These are phyloP conservation scores for Halichoeres trimaculatus DNA, from an alignment of 2,113 vertebrate species.

Conservation along the genomic window DNA sequence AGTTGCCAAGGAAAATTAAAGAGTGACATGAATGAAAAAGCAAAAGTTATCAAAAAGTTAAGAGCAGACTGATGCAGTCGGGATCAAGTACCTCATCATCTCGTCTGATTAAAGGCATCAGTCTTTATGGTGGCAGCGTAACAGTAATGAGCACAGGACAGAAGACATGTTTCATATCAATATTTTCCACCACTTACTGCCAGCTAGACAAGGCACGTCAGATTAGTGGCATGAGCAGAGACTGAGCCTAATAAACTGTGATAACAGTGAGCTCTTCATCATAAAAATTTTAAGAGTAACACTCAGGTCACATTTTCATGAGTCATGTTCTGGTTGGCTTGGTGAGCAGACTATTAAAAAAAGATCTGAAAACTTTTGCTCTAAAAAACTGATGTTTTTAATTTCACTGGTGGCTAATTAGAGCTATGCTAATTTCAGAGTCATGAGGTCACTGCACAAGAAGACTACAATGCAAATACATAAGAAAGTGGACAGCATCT, in stretches of 20 bases:
- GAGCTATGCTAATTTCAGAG: not conserved
- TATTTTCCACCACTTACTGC: constrained; percentile 57
- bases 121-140: constrained; percentile 42
- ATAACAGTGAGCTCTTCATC: not conserved
- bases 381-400: not conserved
- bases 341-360: not conserved
- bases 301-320: not conserved
- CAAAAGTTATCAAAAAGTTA: constrained; percentile 17
- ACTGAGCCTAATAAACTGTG: not conserved
- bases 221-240: constrained; percentile 29
- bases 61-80: constrained; percentile 25
- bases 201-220: constrained; percentile 57
- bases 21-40: not conserved
- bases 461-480: too few relatives aligned
- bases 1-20: too few relatives aligned
- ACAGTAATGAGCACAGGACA: constrained; percentile 59
- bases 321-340: constrained; percentile 2
- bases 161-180: constrained; percentile 70
- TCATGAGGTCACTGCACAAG: not conserved
- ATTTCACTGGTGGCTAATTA: not conserved
- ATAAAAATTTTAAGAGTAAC: not conserved
- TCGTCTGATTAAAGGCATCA: constrained; percentile 79
- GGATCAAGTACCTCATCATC: constrained; percentile 40
- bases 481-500: too few relatives aligned
- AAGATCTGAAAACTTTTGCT: not conserved